Percentiles rank a stretch among this genome's conserved stretches.
These are phyloP conservation scores for Colletes gigas DNA, from an alignment of 1,140 invertebrate species.

Conservation along the genomic window DNA sequence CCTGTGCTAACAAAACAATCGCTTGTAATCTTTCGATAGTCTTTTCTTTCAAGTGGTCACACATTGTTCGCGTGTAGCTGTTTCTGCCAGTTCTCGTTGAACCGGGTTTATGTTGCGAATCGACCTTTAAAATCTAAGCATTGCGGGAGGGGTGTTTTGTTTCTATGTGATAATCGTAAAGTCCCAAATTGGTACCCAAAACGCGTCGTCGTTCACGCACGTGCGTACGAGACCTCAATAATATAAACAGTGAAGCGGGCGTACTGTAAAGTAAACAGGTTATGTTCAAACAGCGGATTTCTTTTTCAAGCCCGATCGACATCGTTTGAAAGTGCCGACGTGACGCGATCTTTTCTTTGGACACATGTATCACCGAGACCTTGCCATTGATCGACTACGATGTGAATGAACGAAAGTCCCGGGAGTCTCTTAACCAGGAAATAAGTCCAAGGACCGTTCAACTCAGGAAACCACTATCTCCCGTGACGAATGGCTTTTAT, in stretches of 20 bases:
- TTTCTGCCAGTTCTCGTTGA: too few species aligned
- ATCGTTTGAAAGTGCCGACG: not conserved
- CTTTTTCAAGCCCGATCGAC: not conserved
- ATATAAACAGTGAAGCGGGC: too few species aligned
- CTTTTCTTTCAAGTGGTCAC: constrained; percentile 68
- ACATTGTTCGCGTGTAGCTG: too few species aligned
- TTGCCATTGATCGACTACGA: constrained; percentile 47
- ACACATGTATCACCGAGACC: constrained; percentile 4
- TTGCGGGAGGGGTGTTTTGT: too few species aligned
- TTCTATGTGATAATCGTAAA: too few species aligned
- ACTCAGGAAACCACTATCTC: constrained; percentile 42
- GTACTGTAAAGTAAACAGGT: too few species aligned
- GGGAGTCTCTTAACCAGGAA: constrained; percentile 41
- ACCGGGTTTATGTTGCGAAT: too few species aligned
- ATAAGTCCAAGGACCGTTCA: constrained; percentile 49
- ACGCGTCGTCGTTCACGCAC: too few species aligned
- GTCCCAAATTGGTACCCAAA: too few species aligned
- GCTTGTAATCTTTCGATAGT: constrained; percentile 72
- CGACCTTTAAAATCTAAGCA: too few species aligned
- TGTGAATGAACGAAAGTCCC: constrained; percentile 51
- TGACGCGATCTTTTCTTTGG: not conserved
- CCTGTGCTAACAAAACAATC: constrained; percentile 68
- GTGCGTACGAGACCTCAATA: too few species aligned
- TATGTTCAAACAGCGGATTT: too few species aligned
- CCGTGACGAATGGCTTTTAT: constrained; percentile 54